Base-by-base conservation (phyloP, 2,113 vertebrate genomes). In the Ciconia stormi region DNA sequence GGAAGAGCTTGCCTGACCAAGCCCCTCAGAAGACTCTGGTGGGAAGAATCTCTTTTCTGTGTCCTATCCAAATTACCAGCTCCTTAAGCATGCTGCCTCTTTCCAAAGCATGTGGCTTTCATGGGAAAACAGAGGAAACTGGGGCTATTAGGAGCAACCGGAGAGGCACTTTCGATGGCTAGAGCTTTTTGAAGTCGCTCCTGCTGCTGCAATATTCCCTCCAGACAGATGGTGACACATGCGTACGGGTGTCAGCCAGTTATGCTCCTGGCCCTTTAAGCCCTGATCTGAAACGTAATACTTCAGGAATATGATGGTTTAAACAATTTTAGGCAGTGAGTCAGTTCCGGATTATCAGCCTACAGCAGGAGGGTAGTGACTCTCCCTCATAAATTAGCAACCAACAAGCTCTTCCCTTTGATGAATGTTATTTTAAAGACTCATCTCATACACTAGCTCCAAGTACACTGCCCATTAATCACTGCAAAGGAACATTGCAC, bases 321-420 rank as follows among this genome's bases (percentile, higher is more conserved):
- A 85, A 77, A 96, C 96, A 95, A 82, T 89, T 96, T 95, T 95
- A 97, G 95, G 65, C 80, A 92, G 71, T 97, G 96, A 97, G 95
- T 97, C 95, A 96, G 77, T 90, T 90, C 92, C 27, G 62, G 91
- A 92, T 95, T 87, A 97, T 52, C 89, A 86, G 36, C 76, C 94
- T 65, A 29, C 93, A 78, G 86, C 50, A 18, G 82, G 93, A 95
- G 89, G 71, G 77, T 36, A 76, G 84, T 69, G 58, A 91, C 70
- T 96, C 67, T 77, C 79, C 59, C 34, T 88, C 78, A 52, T 90
- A 91, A 94, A 80, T 90, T 67, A 87, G 36, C 62, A 77, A 85
- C 56, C 73, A 96, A 72, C 81, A 42, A 87, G 70, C 50, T 91
- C 93, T 76, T 87, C 16, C 49, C 87, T 94, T 90, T 95, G 95